Evolutionary conservation across 2,797 vertebrate species (phyloP).

Genomic region (Falco cherrug): DNA sequence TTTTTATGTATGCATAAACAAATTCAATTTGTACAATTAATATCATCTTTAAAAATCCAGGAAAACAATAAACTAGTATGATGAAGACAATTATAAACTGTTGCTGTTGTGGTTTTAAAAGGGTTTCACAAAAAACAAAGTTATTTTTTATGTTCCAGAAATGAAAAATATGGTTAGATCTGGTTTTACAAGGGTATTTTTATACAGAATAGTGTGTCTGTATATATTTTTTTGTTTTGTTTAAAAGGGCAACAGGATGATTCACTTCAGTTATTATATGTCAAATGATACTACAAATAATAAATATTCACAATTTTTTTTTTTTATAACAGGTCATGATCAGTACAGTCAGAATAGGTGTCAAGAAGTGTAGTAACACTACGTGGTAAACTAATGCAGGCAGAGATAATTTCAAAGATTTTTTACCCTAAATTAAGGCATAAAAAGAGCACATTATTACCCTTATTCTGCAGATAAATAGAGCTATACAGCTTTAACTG

Average conservation of each 20-base stretch:
- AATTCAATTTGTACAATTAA: neutral
- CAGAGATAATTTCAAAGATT: neutral
- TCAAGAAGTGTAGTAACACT: neutral
- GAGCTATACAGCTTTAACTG: neutral
- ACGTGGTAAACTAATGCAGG: neutral
- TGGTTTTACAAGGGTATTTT: neutral
- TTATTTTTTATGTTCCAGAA: neutral
- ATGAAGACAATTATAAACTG: neutral
- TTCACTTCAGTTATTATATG: neutral
- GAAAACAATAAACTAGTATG: neutral
- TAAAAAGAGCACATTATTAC: neutral
- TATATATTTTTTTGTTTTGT: neutral
- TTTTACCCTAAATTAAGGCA: neutral
- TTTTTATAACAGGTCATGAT: neutral
- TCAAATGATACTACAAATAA: neutral
- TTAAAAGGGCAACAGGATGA: neutral
- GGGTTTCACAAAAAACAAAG: neutral
- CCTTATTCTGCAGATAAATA: neutral
- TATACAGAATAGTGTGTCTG: neutral
- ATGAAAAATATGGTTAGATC: neutral
- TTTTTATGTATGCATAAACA: neutral
- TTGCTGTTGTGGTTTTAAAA: neutral
- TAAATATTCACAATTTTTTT: neutral
- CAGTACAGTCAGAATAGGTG: neutral
- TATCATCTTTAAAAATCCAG: neutral